Conservation (phyloP, 2,113 vertebrate species). For the Paracanthobrama guichenoti region DNA sequence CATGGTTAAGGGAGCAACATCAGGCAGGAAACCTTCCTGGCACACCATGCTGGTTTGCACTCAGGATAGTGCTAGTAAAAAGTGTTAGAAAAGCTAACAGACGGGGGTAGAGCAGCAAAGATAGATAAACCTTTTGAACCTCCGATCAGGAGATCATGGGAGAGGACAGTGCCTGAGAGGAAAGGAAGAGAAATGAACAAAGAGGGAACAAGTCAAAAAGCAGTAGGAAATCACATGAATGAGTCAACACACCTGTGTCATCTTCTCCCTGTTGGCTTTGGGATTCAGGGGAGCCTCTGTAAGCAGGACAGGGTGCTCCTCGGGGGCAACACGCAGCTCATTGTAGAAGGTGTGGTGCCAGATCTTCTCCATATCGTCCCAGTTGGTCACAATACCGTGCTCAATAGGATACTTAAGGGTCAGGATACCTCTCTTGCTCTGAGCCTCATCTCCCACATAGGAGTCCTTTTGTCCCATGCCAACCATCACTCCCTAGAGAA, state of each 20-base stretch:
- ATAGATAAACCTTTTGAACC: constrained; percentile 82
- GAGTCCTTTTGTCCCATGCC: constrained; percentile 99
- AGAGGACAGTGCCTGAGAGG: constrained; percentile 64
- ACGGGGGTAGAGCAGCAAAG: constrained; percentile 63
- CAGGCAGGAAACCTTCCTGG: background rate
- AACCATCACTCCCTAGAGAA: constrained; percentile 93
- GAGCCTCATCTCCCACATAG: constrained; percentile 97
- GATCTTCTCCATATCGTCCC: constrained; percentile 99
- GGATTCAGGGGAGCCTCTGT: constrained; percentile 97
- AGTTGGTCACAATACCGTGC: constrained; percentile 96
- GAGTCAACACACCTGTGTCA: constrained; percentile 84
- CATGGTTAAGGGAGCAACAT: background rate
- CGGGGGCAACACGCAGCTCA: constrained; percentile 94
- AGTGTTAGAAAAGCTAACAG: constrained; percentile 51
- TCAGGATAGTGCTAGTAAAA: background rate
- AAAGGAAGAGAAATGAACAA: constrained; percentile 46
- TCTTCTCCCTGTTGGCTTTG: constrained; percentile 97
- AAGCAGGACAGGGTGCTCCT: constrained; percentile 96
- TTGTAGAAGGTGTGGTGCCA: constrained; percentile 99
- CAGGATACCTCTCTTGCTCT: constrained; percentile 98
- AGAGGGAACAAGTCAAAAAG: constrained; percentile 26
- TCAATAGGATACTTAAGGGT: constrained; percentile 98
- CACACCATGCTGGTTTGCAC: constrained; percentile 5
- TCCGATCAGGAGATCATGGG: constrained; percentile 73
- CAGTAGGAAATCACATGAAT: too few species aligned